These are phyloP conservation scores for Mnemiopsis leidyi DNA, from an alignment of 37 sponge, comb jelly and placozoan species.

Conservation along the genomic window DNA sequence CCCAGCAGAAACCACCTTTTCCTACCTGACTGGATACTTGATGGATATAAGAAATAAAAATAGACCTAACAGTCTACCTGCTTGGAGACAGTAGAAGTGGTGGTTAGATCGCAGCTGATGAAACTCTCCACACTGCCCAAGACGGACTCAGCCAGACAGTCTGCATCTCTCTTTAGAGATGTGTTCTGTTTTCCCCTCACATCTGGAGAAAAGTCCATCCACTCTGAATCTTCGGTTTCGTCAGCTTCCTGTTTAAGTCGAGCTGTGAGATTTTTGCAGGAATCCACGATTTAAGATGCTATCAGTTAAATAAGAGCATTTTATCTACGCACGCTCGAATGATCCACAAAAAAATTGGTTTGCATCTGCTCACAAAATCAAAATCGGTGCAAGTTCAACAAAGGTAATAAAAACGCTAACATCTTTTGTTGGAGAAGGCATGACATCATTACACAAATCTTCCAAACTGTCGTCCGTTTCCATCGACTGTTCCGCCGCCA, in stretches of 20 bases:
- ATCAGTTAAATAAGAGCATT: too few relatives aligned
- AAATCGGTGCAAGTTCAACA: too few relatives aligned
- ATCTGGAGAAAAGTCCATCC: slow-evolving; percentile 17
- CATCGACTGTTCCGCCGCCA: not conserved
- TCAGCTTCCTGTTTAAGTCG: not conserved
- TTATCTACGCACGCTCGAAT: too few relatives aligned
- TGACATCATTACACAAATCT: not conserved
- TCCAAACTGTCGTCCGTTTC: not conserved
- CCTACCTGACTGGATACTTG: too few relatives aligned
- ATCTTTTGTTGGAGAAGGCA: not conserved
- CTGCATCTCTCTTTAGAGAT: slow-evolving; percentile 7
- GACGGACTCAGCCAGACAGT: slow-evolving; percentile 20
- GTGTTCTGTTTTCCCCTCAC: not conserved
- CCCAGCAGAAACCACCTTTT: too few relatives aligned
- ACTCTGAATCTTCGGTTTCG: not conserved
- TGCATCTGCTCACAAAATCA: too few relatives aligned
- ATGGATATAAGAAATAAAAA: too few relatives aligned
- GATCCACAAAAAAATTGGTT: too few relatives aligned
- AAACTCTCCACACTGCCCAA: slow-evolving; percentile 51
- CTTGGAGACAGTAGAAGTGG: not conserved
- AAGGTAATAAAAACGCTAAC: too few relatives aligned
- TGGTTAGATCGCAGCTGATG: slow-evolving; percentile 20
- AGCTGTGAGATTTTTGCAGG: too few relatives aligned
- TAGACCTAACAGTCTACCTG: too few relatives aligned
- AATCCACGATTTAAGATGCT: too few relatives aligned